phyloP scores from a whole-genome alignment of 2,797 vertebrate species.

The Lacerta agilis region DNA sequence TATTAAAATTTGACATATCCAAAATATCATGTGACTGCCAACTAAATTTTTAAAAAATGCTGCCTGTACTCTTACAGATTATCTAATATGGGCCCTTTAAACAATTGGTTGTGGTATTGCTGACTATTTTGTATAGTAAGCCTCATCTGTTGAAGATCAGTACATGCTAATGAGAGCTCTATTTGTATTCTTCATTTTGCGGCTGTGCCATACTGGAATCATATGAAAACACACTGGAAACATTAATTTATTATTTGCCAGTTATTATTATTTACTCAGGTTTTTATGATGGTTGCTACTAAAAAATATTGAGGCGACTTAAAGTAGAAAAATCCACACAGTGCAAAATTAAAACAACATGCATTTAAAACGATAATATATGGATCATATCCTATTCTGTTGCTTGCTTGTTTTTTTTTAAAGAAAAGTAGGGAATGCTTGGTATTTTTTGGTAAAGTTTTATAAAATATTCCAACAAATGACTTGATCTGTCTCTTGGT shows the following conservation, averaged over 20 bases:
- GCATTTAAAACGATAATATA: too few species aligned
- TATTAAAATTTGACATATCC: slow-evolving; percentile 10
- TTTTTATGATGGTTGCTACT: background rate
- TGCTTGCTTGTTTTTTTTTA: background rate
- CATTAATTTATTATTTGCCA: background rate
- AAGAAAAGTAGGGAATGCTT: background rate
- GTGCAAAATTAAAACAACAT: too few species aligned
- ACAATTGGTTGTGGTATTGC: slow-evolving; percentile 31
- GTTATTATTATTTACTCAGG: background rate
- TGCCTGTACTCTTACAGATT: too few species aligned
- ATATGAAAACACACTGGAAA: background rate
- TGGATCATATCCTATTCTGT: background rate
- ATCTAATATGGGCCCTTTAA: slow-evolving; percentile 34
- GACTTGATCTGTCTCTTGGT: background rate
- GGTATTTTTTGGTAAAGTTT: background rate
- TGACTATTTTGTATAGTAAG: slow-evolving; percentile 31
- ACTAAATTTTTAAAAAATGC: background rate
- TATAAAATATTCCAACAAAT: background rate
- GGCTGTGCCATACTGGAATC: background rate
- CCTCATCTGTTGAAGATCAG: slow-evolving; percentile 29
- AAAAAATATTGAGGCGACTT: too few species aligned
- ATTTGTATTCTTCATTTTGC: background rate
- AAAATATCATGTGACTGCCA: background rate
- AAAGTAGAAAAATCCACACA: too few species aligned
- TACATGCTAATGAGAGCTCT: slow-evolving; percentile 34